A percentile compares a stretch with the other conserved stretches of the same genome.
phyloP scores from a whole-genome alignment of 2,888 invertebrate genomes.

The Dolomedes plantarius region DNA sequence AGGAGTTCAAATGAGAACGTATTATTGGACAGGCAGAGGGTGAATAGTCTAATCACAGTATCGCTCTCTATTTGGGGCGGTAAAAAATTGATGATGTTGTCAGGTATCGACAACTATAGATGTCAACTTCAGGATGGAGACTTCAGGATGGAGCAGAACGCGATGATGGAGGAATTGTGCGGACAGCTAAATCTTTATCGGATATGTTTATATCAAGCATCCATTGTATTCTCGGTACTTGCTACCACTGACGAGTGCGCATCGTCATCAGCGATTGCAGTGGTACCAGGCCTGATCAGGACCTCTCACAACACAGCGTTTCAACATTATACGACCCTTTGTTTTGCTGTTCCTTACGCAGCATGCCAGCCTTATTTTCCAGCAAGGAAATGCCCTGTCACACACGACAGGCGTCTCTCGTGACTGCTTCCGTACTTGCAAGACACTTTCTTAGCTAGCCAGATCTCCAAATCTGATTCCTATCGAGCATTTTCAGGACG shows the following conservation, averaged over 20 bases:
- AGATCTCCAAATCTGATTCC: constrained; percentile 1
- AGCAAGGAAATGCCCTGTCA: not conserved
- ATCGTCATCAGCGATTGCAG: no score
- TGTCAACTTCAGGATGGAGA: no score
- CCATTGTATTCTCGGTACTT: no score
- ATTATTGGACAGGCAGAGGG: no score
- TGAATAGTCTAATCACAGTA: no score
- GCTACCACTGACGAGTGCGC: no score
- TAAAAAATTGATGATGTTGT: not conserved
- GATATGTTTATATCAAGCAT: not conserved
- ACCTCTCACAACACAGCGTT: not conserved
- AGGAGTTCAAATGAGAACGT: no score
- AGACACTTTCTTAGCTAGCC: constrained; percentile 11
- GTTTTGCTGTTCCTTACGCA: not conserved
- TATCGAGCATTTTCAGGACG: not conserved
- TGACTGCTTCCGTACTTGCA: constrained; percentile 2
- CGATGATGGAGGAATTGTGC: not conserved
- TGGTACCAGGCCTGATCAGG: no score
- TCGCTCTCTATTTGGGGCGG: not conserved
- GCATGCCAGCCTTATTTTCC: not conserved
- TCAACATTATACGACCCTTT: not conserved
- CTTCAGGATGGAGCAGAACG: no score
- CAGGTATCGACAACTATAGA: not conserved
- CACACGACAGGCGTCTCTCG: constrained; percentile 2
- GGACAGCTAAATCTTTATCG: no score